Percentiles rank a stretch among this genome's conserved stretches.
Evolutionary conservation across 1,140 invertebrate species (phyloP).

Genomic region (Pachypeltis micranthus): DNA sequence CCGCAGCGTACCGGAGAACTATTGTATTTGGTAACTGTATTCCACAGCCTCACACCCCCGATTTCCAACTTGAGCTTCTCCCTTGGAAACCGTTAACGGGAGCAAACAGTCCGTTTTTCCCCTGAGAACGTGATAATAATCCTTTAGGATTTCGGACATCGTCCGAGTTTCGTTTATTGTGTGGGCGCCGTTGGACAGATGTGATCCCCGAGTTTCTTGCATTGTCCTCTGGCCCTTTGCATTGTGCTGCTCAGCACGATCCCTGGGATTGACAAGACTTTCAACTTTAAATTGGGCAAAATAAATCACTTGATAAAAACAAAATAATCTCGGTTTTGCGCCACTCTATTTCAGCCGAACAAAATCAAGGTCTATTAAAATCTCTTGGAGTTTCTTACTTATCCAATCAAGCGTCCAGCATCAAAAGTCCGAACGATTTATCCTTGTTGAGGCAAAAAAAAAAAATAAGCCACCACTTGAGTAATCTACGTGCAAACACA

Average conservation of each 20-base stretch:
- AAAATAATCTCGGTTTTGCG: not conserved
- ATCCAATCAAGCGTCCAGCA: too few relatives aligned
- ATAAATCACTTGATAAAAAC: not conserved
- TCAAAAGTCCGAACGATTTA: too few relatives aligned
- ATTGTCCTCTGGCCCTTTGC: too few relatives aligned
- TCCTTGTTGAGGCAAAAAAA: too few relatives aligned
- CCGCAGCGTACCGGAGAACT: not conserved
- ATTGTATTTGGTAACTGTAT: not conserved
- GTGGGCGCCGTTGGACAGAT: not conserved
- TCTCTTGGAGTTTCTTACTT: not conserved
- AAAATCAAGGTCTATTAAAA: not conserved
- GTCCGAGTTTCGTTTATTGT: not conserved
- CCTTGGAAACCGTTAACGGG: not conserved
- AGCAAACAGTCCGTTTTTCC: not conserved
- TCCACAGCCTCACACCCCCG: not conserved
- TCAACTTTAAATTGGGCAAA: not conserved
- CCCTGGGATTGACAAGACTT: not conserved
- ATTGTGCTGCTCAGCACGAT: too few relatives aligned
- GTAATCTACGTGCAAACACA: too few relatives aligned
- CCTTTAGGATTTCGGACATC: not conserved
- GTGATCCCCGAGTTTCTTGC: not conserved
- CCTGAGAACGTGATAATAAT: not conserved
- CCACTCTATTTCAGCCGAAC: not conserved
- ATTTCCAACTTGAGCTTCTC: not conserved
- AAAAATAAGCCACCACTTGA: too few relatives aligned